A percentile compares a stretch with the other conserved stretches of the same genome.
Conservation (phyloP, 2,113 vertebrate genomes). For the Myotis lucifugus region DNA sequence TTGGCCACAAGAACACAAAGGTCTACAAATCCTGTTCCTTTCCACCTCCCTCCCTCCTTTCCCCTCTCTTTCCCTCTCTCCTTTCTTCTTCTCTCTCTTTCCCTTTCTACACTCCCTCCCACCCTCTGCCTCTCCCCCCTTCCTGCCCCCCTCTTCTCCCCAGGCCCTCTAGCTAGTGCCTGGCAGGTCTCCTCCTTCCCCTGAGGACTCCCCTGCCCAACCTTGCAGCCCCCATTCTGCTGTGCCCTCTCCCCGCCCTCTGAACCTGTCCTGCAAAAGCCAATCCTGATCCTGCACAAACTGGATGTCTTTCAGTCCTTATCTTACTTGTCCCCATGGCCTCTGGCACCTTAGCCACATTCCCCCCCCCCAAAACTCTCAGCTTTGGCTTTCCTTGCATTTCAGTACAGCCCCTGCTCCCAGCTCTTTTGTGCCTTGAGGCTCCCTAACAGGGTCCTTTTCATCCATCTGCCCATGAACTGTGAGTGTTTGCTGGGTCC, state of each 20-base stretch:
- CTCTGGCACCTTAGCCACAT: not conserved
- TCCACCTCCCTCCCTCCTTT: rapidly evolving
- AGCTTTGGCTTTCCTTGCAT: too few relatives aligned
- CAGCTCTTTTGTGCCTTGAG: rapidly evolving
- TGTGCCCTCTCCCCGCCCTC: rapidly evolving
- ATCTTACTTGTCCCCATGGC: not conserved
- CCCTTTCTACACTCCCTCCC: not conserved
- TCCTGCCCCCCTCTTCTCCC: rapidly evolving
- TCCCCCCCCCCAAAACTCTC: not conserved
- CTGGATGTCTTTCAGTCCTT: not conserved
- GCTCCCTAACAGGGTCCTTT: not conserved
- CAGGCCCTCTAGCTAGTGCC: too few relatives aligned
- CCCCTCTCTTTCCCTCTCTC: rapidly evolving
- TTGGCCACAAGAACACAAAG: not conserved
- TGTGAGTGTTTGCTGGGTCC: not conserved
- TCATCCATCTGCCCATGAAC: too few relatives aligned
- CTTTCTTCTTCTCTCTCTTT: rapidly evolving
- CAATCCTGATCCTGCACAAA: not conserved
- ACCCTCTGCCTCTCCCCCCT: not conserved
- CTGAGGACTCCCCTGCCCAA: too few relatives aligned
- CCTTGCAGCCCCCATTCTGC: too few relatives aligned
- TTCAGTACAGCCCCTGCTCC: not conserved
- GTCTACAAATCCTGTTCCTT: too few relatives aligned
- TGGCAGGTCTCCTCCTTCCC: not conserved
- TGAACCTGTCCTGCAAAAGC: not conserved